Conservation (phyloP, 2,888 invertebrate species). For the Arctia plantaginis region DNA sequence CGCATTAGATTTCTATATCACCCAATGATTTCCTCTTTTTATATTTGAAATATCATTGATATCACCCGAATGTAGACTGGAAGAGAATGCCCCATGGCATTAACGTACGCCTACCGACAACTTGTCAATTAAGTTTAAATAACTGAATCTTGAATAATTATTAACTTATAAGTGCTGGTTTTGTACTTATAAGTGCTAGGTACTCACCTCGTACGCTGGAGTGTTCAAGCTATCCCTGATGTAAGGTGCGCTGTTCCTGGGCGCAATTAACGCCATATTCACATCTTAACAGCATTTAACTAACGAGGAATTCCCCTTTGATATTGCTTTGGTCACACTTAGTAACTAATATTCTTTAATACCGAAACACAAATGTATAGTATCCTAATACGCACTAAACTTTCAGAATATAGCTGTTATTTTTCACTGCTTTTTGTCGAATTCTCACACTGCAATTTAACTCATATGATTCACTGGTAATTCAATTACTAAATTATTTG, state of each 20-base stretch:
- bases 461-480: background rate
- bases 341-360: background rate
- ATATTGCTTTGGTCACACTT: background rate
- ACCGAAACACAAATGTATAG: background rate
- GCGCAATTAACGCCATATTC: slow-evolving; percentile 84
- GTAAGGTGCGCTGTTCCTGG: slow-evolving; percentile 88
- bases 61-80: no score
- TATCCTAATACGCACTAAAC: background rate
- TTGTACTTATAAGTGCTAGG: slow-evolving; percentile 3
- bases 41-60: no score
- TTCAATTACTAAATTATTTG: background rate
- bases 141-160: no score
- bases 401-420: background rate
- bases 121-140: no score
- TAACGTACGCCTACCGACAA: no score
- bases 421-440: slow-evolving; percentile 5
- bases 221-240: slow-evolving; percentile 89
- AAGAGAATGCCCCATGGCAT: no score
- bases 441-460: background rate
- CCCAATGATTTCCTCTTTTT: no score
- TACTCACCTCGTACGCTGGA: slow-evolving; percentile 89
- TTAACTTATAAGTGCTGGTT: no score
- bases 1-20: no score
- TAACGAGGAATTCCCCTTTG: background rate
- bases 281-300: slow-evolving; percentile 69